Percentiles rank a stretch among this genome's conserved stretches.
These are phyloP conservation scores for Leptinotarsa lineolata DNA, from an alignment of 1,140 invertebrate genomes.

Conservation along the genomic window DNA sequence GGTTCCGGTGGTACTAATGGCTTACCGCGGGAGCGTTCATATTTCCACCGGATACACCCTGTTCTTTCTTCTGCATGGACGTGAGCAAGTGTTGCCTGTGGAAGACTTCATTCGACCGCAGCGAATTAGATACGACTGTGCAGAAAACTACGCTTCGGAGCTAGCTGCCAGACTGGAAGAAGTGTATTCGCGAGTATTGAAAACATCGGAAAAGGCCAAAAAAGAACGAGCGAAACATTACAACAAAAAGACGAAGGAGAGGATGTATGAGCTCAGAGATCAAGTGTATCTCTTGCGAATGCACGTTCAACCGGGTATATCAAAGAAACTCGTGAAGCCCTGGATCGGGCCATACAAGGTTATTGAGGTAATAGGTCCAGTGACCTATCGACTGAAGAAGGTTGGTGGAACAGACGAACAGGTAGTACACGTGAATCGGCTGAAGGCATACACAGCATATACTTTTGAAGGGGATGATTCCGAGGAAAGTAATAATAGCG, in stretches of 20 bases:
- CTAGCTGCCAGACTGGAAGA: neutral
- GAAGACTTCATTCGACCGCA: neutral
- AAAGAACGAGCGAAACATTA: neutral
- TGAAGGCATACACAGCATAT: neutral
- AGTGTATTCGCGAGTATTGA: neutral
- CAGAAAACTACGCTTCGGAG: slow-evolving; percentile 3
- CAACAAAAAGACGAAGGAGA: neutral
- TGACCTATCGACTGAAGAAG: slow-evolving; percentile 1
- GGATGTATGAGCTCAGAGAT: neutral
- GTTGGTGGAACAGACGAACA: neutral
- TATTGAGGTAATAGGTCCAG: slow-evolving; percentile 4
- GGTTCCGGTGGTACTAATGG: slow-evolving; percentile 14
- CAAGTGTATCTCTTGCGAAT: neutral
- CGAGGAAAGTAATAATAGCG: no score
- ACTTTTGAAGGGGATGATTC: no score
- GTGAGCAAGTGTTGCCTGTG: neutral
- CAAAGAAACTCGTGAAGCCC: neutral
- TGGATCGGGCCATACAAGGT: neutral
- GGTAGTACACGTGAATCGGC: slow-evolving; percentile 9
- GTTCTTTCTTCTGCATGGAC: slow-evolving; percentile 1
- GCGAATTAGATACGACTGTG: slow-evolving; percentile 7
- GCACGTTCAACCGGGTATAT: neutral
- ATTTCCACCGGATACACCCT: neutral
- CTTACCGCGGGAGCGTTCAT: neutral
- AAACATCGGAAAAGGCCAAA: neutral